phyloP scores from a whole-genome alignment of 2,888 invertebrate species.

The Aphodius sticticus region DNA sequence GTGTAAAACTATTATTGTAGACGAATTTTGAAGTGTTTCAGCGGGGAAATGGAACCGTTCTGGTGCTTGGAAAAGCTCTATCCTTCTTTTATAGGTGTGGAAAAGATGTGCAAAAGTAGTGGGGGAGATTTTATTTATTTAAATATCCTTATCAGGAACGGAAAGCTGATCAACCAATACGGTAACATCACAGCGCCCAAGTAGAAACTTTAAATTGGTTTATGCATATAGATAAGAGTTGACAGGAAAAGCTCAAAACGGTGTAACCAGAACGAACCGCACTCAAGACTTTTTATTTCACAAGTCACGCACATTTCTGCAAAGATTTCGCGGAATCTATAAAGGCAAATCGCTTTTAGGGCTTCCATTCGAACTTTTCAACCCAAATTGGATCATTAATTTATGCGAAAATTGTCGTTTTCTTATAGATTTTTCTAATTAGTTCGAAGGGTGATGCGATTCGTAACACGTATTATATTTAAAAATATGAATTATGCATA shows the following conservation, averaged over 20 bases:
- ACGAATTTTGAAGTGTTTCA: conserved; percentile 23
- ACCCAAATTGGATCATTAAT: background rate
- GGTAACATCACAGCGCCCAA: conserved; percentile 19
- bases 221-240: conserved; percentile 35
- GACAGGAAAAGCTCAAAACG: background rate
- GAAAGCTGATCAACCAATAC: conserved; percentile 39
- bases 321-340: background rate
- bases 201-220: conserved; percentile 38
- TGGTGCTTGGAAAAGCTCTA: background rate
- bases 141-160: conserved; percentile 46
- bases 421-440: background rate
- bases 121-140: conserved; percentile 45
- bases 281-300: background rate
- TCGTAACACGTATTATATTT: background rate
- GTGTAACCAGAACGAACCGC: background rate
- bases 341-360: background rate
- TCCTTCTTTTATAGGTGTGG: conserved; percentile 15
- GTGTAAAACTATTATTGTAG: background rate
- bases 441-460: background rate
- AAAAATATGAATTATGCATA: background rate
- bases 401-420: background rate
- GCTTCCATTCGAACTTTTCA: background rate
- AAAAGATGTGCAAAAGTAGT: conserved; percentile 20
- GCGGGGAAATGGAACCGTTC: background rate
- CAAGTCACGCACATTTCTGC: background rate